phyloP scores from a whole-genome alignment of 2,888 invertebrate species.

The Creontiades dilutus region DNA sequence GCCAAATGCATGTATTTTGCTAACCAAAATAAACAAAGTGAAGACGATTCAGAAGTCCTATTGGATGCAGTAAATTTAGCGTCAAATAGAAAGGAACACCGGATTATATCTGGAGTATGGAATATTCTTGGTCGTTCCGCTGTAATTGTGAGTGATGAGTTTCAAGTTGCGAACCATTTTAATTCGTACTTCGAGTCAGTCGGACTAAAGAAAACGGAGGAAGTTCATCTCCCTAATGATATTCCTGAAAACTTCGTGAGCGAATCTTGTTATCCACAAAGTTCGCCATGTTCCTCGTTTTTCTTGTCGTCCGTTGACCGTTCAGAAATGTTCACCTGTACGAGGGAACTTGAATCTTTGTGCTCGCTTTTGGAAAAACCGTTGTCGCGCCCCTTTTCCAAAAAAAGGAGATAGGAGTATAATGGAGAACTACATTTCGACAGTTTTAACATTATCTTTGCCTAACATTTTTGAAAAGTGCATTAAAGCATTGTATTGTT shows the following conservation, averaged over 20 bases:
- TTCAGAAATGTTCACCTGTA: neutral
- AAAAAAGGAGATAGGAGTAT: neutral
- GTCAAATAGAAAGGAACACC: no score
- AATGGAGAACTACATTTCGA: neutral
- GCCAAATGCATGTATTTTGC: no score
- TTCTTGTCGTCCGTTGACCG: neutral
- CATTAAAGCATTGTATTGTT: neutral
- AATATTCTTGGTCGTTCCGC: no score
- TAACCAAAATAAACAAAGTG: no score
- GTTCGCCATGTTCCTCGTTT: neutral
- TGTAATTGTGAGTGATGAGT: no score
- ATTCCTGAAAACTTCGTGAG: neutral
- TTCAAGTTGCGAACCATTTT: no score
- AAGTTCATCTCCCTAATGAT: neutral
- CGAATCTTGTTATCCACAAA: neutral
- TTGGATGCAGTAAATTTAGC: no score
- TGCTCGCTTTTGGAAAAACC: neutral
- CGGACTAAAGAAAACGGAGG: neutral
- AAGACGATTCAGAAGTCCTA: no score
- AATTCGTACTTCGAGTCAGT: no score
- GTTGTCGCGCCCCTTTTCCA: neutral
- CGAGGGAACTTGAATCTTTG: neutral
- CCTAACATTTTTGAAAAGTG: neutral
- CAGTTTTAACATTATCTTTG: neutral
- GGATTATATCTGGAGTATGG: no score